A percentile compares a stretch with the other conserved stretches of the same genome.
Evolutionary conservation across 2,888 invertebrate genomes (phyloP).

Genomic region (Nomada lathburiana): DNA sequence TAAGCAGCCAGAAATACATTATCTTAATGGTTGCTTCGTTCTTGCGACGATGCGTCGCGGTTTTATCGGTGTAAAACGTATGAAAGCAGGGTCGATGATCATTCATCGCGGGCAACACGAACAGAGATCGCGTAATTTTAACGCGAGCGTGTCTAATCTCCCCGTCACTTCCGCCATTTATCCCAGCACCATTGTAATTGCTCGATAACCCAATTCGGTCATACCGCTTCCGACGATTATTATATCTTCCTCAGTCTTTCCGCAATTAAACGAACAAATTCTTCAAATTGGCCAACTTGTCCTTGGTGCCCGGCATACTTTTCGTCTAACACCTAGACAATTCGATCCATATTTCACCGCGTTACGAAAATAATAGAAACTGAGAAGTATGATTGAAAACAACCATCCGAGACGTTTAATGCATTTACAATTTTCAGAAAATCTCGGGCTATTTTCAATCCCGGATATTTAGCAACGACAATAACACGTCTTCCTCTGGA

Average conservation of each 20-base stretch:
- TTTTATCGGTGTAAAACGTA: background rate
- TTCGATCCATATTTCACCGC: no score
- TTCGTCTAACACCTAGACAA: no score
- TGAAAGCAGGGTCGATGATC: conserved; percentile 25
- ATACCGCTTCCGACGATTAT: background rate
- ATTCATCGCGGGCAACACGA: conserved; percentile 8
- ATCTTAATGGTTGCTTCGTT: background rate
- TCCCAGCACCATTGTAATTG: conserved; percentile 33
- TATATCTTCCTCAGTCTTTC: background rate
- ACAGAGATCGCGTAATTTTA: conserved; percentile 1
- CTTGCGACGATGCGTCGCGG: background rate
- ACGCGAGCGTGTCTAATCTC: conserved; percentile 34
- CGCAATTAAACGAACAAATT: background rate
- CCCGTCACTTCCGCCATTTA: conserved; percentile 43
- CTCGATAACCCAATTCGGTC: conserved; percentile 35
- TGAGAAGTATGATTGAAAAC: no score
- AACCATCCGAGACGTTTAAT: no score
- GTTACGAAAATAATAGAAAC: no score
- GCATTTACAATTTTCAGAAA: no score
- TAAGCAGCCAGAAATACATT: background rate
- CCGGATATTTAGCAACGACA: conserved; percentile 7
- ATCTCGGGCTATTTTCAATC: conserved; percentile 4
- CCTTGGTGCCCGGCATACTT: no score
- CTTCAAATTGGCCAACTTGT: background rate
- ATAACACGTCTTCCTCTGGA: conserved; percentile 18